Conservation (phyloP, 2,888 invertebrate species). For the Himalopsyche tibetana region DNA sequence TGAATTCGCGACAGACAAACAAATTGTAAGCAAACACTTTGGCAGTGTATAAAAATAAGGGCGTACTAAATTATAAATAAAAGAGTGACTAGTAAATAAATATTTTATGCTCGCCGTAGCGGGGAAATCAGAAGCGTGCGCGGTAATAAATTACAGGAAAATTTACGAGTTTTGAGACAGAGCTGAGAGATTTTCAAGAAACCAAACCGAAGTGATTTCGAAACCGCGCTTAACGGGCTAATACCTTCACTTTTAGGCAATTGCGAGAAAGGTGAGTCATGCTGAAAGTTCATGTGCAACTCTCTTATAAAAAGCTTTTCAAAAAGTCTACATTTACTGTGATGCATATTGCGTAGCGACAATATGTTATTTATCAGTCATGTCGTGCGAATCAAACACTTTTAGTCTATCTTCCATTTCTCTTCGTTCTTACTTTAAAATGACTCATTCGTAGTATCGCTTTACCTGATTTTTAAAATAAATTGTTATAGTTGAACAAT, state of each 20-base stretch:
- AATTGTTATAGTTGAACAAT: no score
- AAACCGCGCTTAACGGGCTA: conserved; percentile 48
- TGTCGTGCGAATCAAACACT: no score
- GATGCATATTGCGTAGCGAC: no score
- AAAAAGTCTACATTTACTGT: no score
- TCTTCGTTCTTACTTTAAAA: no score
- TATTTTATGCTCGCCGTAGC: conserved; percentile 60
- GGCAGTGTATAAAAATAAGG: conserved; percentile 46
- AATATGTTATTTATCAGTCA: no score
- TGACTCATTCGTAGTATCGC: no score
- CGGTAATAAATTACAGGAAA: conserved; percentile 77
- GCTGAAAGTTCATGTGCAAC: no score
- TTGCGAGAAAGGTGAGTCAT: neutral
- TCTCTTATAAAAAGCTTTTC: no score
- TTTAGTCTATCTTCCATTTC: no score
- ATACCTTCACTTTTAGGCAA: neutral
- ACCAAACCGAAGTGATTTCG: conserved; percentile 61
- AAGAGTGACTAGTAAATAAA: conserved; percentile 62
- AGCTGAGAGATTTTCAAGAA: conserved; percentile 58
- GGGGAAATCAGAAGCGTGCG: conserved; percentile 64
- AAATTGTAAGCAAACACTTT: conserved; percentile 36
- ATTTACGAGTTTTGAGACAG: conserved; percentile 71
- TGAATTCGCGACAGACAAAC: conserved; percentile 24
- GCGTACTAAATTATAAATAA: conserved; percentile 61
- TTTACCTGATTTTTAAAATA: no score